Percentiles rank a stretch among this genome's conserved stretches.
Conservation (phyloP, 2,113 vertebrate species). For the Brachypodius melanocephalos region DNA sequence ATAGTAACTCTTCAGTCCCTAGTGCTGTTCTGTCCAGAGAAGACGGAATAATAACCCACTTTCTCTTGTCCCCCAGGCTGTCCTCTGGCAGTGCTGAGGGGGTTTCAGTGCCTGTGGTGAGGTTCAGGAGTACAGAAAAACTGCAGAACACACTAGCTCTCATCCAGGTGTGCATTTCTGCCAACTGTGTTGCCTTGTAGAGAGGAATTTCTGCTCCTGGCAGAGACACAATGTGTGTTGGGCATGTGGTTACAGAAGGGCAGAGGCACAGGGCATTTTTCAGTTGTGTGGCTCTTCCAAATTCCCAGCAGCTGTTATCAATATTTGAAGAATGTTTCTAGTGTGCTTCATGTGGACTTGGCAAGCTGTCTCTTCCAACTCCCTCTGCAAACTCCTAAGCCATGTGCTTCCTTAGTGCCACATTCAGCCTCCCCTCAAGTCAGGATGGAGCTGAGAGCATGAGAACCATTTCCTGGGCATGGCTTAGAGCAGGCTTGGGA, state of each 20-base stretch:
- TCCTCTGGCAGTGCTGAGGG: background rate
- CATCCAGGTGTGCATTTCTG: background rate
- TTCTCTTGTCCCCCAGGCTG: background rate
- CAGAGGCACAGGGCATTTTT: constrained; percentile 5
- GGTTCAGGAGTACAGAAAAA: background rate
- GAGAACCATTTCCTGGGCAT: background rate
- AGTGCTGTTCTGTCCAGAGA: background rate
- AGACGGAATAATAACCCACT: background rate
- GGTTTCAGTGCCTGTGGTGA: background rate
- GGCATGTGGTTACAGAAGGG: background rate
- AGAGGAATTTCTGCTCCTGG: background rate
- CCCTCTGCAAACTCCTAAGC: background rate
- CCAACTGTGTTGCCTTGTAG: background rate
- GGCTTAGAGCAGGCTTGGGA: background rate
- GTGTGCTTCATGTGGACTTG: background rate
- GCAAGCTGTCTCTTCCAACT: background rate
- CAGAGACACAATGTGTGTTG: background rate
- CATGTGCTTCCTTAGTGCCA: background rate
- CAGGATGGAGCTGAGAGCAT: background rate
- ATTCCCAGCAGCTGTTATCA: constrained; percentile 16
- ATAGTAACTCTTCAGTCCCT: background rate
- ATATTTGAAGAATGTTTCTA: background rate
- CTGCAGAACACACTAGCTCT: background rate
- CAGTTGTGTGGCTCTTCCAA: background rate
- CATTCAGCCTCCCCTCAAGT: background rate